Conservation (phyloP, 2,888 invertebrate species). For the Microplitis deprimator region DNA sequence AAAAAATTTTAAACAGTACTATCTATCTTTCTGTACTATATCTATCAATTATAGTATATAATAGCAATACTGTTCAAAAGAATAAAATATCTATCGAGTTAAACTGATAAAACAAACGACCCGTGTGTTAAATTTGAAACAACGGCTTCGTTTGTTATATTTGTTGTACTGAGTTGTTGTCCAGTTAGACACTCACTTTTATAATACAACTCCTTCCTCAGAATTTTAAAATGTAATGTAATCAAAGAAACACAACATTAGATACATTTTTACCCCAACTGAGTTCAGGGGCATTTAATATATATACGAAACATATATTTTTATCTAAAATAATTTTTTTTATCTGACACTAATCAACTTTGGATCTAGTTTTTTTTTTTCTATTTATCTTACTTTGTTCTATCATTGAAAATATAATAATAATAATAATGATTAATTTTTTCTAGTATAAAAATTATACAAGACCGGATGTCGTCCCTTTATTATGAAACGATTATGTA, state of each 20-base stretch:
- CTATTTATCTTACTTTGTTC: too few relatives aligned
- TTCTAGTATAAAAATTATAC: not conserved
- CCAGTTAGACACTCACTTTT: slow-evolving; percentile 28
- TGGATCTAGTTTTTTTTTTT: too few relatives aligned
- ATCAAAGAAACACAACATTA: not conserved
- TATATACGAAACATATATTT: not conserved
- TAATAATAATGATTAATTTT: too few relatives aligned
- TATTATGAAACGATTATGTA: slow-evolving; percentile 25
- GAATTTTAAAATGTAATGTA: slow-evolving; percentile 6
- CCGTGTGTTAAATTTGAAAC: not conserved
- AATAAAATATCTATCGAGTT: not conserved
- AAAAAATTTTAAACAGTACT: not conserved
- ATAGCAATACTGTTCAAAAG: not conserved
- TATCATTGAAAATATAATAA: too few relatives aligned
- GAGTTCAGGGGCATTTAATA: slow-evolving; percentile 31
- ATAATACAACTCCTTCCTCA: slow-evolving; percentile 28
- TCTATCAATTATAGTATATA: not conserved
- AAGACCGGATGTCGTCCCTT: slow-evolving; percentile 31
- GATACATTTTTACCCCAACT: slow-evolving; percentile 24
- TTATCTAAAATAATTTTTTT: not conserved
- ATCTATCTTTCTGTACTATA: not conserved
- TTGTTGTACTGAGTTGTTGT: slow-evolving; percentile 18
- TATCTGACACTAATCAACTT: too few relatives aligned
- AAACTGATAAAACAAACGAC: not conserved
- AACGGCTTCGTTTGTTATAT: slow-evolving; percentile 31